Evolutionary conservation across 2,888 invertebrate species (phyloP), one percentile per base, ranked within the genome.

Genomic region (Mamestra brassicae): DNA sequence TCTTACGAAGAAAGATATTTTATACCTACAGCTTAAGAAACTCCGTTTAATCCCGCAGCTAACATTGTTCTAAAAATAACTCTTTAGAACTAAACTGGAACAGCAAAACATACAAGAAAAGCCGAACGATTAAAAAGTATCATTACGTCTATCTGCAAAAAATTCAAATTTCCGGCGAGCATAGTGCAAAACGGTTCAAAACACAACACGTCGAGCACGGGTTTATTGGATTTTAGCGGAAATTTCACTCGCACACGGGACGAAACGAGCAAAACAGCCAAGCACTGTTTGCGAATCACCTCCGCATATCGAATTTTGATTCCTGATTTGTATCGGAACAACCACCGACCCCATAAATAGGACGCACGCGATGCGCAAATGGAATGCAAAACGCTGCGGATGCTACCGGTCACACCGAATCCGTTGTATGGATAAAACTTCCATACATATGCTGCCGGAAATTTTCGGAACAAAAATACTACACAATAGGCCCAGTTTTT

Each of bases 181-280:
- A 85, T 87, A 81, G 84, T 78, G 69, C 79, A 87, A 80, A 85
- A 82, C 68, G 71, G 63, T 75, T 77, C 74, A 78, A 78, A 88
- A 89, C 86, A 87, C 88, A 89, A 88, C 90, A 87, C 88, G 87
- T 89, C 13, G 60, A 86, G 87, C 85, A 88, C 83, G 90, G 88
- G 91, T 93, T 94, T 95, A 95, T 95, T 95, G 95, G 93, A 95
- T 95, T 96, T 94, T 92, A 94, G 92, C 92, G 94, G 94, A 94
- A 95, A 94, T 94, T 94, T 93, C 92, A 89, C 92, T 93, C 90
- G 90, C 82, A 83, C 88, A 85, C 88, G 84, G 84, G 85, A 87
- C 91, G 89, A 90, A 91, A 92, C 92, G 91, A 92, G 89, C 92
- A 88, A 88, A 88, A 90, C 89, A 88, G 74, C 81, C 84, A 67